A percentile compares a stretch with the other conserved stretches of the same genome.
Conservation (phyloP, 1,140 invertebrate genomes). For the Neoseiulus cucumeris region DNA sequence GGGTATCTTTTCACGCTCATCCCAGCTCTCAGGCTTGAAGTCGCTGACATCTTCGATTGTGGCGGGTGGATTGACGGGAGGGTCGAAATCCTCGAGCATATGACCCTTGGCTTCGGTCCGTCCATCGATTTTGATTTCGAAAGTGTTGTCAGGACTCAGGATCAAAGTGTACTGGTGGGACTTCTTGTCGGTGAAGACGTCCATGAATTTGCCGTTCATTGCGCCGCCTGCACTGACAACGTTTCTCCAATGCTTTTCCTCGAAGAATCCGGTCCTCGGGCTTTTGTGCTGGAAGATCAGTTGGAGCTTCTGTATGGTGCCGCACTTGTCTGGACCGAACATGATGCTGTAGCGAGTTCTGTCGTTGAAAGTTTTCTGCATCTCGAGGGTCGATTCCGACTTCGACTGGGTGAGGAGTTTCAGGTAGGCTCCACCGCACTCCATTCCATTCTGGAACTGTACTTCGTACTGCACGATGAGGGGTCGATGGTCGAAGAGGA, state of each 20-base stretch:
- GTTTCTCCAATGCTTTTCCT: slow-evolving; percentile 51
- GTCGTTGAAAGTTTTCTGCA: slow-evolving; percentile 62
- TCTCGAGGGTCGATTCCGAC: slow-evolving; percentile 35
- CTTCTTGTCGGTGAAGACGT: slow-evolving; percentile 78
- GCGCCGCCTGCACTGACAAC: slow-evolving; percentile 43
- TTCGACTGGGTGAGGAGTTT: slow-evolving; percentile 53
- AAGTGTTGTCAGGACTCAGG: slow-evolving; percentile 65
- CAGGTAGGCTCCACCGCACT: slow-evolving; percentile 93
- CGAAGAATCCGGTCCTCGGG: slow-evolving; percentile 64
- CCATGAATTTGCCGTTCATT: slow-evolving; percentile 59
- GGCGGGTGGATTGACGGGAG: slow-evolving; percentile 78
- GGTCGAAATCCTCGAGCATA: slow-evolving; percentile 68
- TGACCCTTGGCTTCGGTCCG: slow-evolving; percentile 59
- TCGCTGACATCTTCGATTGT: slow-evolving; percentile 90
- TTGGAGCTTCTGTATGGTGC: slow-evolving; percentile 82
- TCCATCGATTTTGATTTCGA: slow-evolving; percentile 41
- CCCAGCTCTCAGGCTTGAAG: slow-evolving; percentile 78
- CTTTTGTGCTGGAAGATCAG: slow-evolving; percentile 95
- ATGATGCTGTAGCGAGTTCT: slow-evolving; percentile 94
- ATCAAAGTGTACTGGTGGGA: slow-evolving; percentile 86
- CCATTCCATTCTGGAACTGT: slow-evolving; percentile 70
- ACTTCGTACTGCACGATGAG: slow-evolving; percentile 63
- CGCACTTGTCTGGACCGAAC: slow-evolving; percentile 99
- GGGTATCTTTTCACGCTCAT: slow-evolving; percentile 64
- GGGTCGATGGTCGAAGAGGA: slow-evolving; percentile 63